phyloP scores from a whole-genome alignment of 2,113 vertebrate species.

The Formicarius rufipectus region DNA sequence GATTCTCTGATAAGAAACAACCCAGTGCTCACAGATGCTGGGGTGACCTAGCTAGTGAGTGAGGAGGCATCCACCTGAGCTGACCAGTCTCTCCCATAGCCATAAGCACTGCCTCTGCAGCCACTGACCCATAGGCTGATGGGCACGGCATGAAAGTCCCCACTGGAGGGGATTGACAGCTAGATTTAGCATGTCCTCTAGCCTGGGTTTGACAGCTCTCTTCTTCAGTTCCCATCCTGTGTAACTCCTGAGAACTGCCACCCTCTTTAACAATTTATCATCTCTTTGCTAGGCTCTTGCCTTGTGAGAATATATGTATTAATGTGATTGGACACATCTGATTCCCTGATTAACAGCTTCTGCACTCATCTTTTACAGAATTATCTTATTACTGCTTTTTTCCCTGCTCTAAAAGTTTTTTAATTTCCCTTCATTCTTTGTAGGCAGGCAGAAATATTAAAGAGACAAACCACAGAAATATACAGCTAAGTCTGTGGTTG shows the following conservation, averaged over 20 bases:
- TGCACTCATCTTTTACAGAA: background rate
- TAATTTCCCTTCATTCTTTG: background rate
- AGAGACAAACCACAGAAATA: background rate
- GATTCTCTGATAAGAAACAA: background rate
- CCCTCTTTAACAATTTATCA: background rate
- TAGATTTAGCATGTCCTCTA: background rate
- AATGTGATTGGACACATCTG: background rate
- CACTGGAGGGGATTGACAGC: background rate
- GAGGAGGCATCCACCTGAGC: accelerated
- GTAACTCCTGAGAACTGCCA: background rate
- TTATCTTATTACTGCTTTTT: background rate
- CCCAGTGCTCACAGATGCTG: accelerated
- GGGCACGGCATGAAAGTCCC: background rate
- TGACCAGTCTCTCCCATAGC: accelerated
- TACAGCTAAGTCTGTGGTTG: background rate
- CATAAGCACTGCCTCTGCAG: accelerated
- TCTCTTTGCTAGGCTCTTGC: background rate
- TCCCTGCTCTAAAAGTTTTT: background rate
- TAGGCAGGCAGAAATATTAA: background rate
- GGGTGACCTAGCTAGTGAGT: accelerated
- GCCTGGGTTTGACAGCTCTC: background rate
- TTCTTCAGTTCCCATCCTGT: background rate
- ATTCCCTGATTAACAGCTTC: background rate
- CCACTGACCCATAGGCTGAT: background rate
- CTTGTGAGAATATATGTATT: background rate